Evolutionary conservation across 2,797 vertebrate species (phyloP), one percentile per base, ranked within the genome.

Genomic region (Ctenopoma kingsleyae): DNA sequence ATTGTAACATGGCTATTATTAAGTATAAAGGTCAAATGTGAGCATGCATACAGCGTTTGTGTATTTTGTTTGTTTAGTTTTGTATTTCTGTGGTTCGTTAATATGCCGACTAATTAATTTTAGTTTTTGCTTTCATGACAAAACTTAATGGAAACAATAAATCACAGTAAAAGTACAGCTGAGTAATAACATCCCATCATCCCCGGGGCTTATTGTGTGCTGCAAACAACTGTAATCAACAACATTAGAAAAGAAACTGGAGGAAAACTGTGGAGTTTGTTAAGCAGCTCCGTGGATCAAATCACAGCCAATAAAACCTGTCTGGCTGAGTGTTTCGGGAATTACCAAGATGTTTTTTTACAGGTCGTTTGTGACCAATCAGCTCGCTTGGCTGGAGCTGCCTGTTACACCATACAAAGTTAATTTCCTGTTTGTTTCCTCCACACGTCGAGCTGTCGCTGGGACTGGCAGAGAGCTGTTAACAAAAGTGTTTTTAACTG

Each of bases 391-490:
- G 70, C 66, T 66, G 57, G 23, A 59, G 68, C 11, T 50, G 20
- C 60, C 38, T 73, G 74, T 78, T 69, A 74, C 47, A 57, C 44
- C 53, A 9, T 0, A 58, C 41, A 47, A 64, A 63, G 30, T 72
- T 70, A 63, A 80, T 72, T 82, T 83, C 78, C 78, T 84, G 78
- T 78, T 86, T 82, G 81, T 82, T 77, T 84, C 79, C 61, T 75
- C 73, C 59, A 76, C 72, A 75, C 71, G 40, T 55, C 0, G 52
- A 81, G 72, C 66, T 78, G 80, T 63, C 16, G 53, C 59, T 6
- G 55, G 6, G 13, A 38, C 72, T 62, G 63, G 43, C 67, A 59
- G 48, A 32, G 64, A 67, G 54, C 77, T 66, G 50, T 36, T 57
- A 62, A 52, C 47, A 51, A 58, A 79, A 66, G 67, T 75, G 71